Evolutionary conservation across 1,140 invertebrate species (phyloP), one percentile per base, ranked within the genome.

Genomic region (Linepithema humile): DNA sequence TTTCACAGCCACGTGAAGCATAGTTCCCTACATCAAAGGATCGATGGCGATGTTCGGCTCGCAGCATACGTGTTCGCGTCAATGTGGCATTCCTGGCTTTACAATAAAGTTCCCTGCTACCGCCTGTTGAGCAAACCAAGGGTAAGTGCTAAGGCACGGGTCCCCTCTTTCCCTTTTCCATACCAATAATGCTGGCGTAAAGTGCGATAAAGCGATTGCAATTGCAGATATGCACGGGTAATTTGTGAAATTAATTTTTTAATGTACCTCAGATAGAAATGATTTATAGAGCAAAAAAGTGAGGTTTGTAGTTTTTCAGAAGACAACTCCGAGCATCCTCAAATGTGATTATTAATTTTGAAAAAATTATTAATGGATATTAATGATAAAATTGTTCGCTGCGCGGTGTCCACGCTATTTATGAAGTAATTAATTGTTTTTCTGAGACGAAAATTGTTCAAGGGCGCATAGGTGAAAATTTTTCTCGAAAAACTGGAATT

Each of bases 11-110:
- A 77, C 29, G 48, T 45, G 15, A 12, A 23, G 6, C 10, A 53
- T 6, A 40, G 48, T 55, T 43, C 2, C 17, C 7, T 26, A 26
- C 78, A 69, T 77, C 72, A 83, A 82, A 85, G 64, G 74, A 43
- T 80, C 45, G 70, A 85, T 88, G 35, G 59, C 20, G 48, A 85
- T 83, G 59, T 83, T 74, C 12, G 65, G 17, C 29, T 40, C 23
- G 78, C 78, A 85, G 40, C 72, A n/a, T n/a, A n/a, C 74, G 32
- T 69, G 74, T 29, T 80, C 74, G 70, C 57, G 75, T 78, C 74
- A 40, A 70, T 77, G 74, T 85, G 43, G 7, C 38, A 48, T 78
- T 77, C 40, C 17, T 40, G 65, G 26, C 43, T 84, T 38, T 20
- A 60, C 29, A 40, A 23, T 17, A 9, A 70, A 55, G 45, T 80